Base-by-base conservation (phyloP, 2,113 vertebrate species). In the Psilopogon haemacephalus region DNA sequence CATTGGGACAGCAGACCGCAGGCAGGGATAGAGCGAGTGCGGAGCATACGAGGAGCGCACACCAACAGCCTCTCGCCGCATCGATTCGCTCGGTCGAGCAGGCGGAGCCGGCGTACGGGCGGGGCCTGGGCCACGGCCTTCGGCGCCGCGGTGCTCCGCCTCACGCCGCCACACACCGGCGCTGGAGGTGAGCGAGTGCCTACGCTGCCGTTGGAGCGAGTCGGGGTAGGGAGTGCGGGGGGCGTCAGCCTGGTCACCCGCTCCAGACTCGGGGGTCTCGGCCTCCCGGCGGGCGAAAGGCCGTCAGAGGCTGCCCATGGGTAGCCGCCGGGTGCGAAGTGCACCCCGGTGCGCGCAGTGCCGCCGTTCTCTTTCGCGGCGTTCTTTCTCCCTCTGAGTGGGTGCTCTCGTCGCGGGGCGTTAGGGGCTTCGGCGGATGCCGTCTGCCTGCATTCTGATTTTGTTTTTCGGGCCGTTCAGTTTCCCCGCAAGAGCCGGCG, bases 1-100 rank as follows among this genome's bases (percentile, higher is more conserved):
- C 37, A 5, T 1, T 15, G 5, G 32, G 12, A 6, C 16, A 33
- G 27, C 16, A 2, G 8, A 15, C 58, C 3, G 6, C 20, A 11
- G 8, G 7, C 1, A 2, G 3, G 17, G 7, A 2, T 13, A 0
- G 3, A 1, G 5, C 1, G 3, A 17, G 8, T 2, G 15, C 0
- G 6, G 1, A 7, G 0, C 1, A 2, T 27, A 0, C 1, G 2
- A 27, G 2, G 1, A 1, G 2, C 1, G 1, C 33, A 8, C 30
- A 1, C 8, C 19, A 5, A 1, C 4, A 1, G 1, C 12, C 20
- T 4, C 0, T 8, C 15, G 1, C 8, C 27, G 28, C 35, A 46
- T 16, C 35, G 14, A 24, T 4, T 5, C 18, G 11, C 6, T 2
- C 17, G 46, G 10, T 1, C 8, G 28, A 60, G 42, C 5, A 35